Evolutionary conservation across 1,140 invertebrate genomes (phyloP).

Genomic region (Alviniconcha marisindica): DNA sequence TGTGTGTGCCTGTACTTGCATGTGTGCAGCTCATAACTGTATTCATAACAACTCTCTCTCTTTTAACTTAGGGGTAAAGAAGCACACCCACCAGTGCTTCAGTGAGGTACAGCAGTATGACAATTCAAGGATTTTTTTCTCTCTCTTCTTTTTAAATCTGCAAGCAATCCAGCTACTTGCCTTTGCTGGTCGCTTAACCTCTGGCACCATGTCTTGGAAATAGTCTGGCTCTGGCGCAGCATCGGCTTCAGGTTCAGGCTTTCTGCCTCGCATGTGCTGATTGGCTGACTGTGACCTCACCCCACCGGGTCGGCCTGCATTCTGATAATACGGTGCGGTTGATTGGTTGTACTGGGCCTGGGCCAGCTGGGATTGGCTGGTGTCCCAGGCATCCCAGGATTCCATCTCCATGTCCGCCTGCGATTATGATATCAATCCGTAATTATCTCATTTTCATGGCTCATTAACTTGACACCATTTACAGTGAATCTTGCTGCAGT

Average conservation of each 20-base stretch:
- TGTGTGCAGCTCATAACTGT: too few relatives aligned
- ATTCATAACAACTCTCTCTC: too few relatives aligned
- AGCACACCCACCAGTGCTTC: too few relatives aligned
- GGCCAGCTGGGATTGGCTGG: not conserved
- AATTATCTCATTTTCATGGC: too few relatives aligned
- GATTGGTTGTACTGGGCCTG: conserved; percentile 26
- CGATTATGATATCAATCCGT: too few relatives aligned
- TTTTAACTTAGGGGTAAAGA: too few relatives aligned
- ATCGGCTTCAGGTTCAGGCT: conserved; percentile 30
- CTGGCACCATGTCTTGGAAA: conserved; percentile 57
- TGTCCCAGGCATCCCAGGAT: conserved; percentile 36
- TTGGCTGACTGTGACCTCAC: not conserved
- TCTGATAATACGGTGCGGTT: not conserved
- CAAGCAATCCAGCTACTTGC: conserved; percentile 40
- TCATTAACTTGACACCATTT: too few relatives aligned
- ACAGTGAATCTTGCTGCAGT: too few relatives aligned
- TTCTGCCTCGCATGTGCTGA: conserved; percentile 13
- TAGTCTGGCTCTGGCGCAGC: conserved; percentile 55
- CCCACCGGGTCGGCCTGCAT: not conserved
- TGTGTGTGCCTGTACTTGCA: not conserved
- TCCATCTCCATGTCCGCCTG: conserved; percentile 38
- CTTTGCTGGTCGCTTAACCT: conserved; percentile 55
- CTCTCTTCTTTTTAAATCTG: too few relatives aligned
- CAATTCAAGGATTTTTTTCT: too few relatives aligned
- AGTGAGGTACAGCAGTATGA: too few relatives aligned